Evolutionary conservation across 2,113 vertebrate genomes (phyloP), one percentile per base, ranked within the genome.

Genomic region (Xiphias gladius): DNA sequence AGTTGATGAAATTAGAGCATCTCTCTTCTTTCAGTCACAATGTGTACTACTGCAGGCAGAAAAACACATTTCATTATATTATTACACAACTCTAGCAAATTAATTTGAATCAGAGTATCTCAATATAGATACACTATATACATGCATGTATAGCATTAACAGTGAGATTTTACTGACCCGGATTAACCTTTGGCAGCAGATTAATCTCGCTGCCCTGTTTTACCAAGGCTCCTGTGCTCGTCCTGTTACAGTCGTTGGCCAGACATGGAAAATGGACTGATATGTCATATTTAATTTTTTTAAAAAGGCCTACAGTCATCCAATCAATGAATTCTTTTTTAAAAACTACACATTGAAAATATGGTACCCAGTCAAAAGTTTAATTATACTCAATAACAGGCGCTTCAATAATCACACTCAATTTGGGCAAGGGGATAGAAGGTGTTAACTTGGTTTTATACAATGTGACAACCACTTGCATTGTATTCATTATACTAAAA

Each of bases 371-470:
- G 73, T 73, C 48, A 73, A 79, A 73, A 16, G 58, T 88, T 90
- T 84, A 75, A 71, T 85, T 67, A 14, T 71, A 73, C 32, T 78
- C 57, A 66, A 83, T 73, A 62, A 67, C 50, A 54, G 52, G 58
- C 48, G 74, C 64, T 79, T 84, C 41, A 84, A 70, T 54, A 39
- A 55, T 75, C 28, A 80, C 69, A 87, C 73, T 62, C 62, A 67
- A 1, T 76, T 74, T 82, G 78, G 74, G 70, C 19, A 13, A 66
- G 16, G 3, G 35, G 14, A 32, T 26, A 59, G 39, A 64, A 54
- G 20, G 16, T 63, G 66, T 62, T 55, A 62, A 54, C 55, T 54
- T 54, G 57, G 48, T 57, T 62, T 35, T 65, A n/a, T 64, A 75
- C 43, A 76, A 14, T 39, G 26, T 68, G 32, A 76, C 72, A 68